Evolutionary conservation across 2,797 vertebrate genomes (phyloP).

Genomic region (Schizopygopsis malacanthus): DNA sequence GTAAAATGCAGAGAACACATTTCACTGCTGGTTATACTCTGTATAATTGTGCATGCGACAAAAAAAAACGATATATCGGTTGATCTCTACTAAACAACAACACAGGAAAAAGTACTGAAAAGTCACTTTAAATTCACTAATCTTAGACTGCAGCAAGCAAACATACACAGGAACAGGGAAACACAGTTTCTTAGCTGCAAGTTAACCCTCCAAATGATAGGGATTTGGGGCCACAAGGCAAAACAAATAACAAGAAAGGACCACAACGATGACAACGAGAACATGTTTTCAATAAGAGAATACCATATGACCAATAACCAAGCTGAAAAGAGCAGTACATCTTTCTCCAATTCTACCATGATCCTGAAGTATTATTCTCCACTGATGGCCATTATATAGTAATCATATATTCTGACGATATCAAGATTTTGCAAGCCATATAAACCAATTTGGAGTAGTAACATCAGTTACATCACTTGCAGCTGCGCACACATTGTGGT

Average conservation of each 20-base stretch:
- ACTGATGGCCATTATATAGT: background rate
- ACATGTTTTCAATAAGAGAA: background rate
- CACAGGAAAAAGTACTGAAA: background rate
- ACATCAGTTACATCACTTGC: background rate
- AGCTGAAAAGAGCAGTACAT: background rate
- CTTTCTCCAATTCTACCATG: background rate
- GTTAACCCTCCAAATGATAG: background rate
- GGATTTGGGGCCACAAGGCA: background rate
- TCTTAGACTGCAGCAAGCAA: slow-evolving; percentile 48
- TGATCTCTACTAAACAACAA: background rate
- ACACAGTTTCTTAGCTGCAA: slow-evolving; percentile 60
- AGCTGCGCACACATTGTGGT: background rate
- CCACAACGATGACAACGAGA: background rate
- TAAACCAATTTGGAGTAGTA: background rate
- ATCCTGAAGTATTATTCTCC: background rate
- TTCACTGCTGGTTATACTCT: no score
- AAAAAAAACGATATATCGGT: no score
- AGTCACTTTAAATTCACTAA: slow-evolving; percentile 53
- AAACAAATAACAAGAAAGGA: background rate
- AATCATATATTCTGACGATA: background rate
- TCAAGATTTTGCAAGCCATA: background rate
- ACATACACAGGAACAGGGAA: slow-evolving; percentile 62
- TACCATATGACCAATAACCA: background rate
- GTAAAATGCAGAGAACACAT: no score
- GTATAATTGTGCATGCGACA: no score